Evolutionary conservation across 2,113 vertebrate genomes (phyloP).

Genomic region (Vidua macroura): DNA sequence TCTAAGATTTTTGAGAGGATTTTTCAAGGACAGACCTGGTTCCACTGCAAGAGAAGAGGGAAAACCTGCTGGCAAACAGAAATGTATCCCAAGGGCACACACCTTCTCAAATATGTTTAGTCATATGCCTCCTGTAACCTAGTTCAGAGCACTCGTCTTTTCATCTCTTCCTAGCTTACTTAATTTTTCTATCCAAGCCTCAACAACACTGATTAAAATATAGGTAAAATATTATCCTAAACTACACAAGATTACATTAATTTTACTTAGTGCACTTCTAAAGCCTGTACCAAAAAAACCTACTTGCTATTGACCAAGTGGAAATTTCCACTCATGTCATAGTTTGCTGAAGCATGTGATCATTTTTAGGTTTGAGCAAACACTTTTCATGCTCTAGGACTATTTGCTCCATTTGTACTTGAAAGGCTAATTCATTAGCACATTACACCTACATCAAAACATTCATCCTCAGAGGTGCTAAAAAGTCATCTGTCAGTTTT

Average conservation of each 20-base stretch:
- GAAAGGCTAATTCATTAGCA: slow-evolving; percentile 66
- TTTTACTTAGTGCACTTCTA: not conserved
- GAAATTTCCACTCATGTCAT: not conserved
- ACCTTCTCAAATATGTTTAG: not conserved
- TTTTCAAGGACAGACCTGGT: not conserved
- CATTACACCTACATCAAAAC: slow-evolving; percentile 59
- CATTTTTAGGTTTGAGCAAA: not conserved
- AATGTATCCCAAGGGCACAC: not conserved
- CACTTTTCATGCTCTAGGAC: not conserved
- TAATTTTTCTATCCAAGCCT: not conserved
- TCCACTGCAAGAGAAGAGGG: not conserved
- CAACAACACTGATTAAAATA: not conserved
- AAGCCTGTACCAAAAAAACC: not conserved
- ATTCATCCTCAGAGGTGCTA: slow-evolving; percentile 24
- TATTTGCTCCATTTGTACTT: slow-evolving; percentile 42
- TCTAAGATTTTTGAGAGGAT: not conserved
- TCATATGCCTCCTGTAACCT: not conserved
- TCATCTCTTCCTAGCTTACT: not conserved
- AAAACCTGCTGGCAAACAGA: not conserved
- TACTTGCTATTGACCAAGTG: not conserved
- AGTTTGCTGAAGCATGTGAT: not conserved
- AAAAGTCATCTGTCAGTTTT: slow-evolving; percentile 52
- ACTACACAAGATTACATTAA: not conserved
- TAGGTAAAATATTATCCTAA: not conserved
- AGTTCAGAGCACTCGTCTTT: not conserved